Conservation (phyloP, 1,140 invertebrate genomes). For the Tribolium madens region DNA sequence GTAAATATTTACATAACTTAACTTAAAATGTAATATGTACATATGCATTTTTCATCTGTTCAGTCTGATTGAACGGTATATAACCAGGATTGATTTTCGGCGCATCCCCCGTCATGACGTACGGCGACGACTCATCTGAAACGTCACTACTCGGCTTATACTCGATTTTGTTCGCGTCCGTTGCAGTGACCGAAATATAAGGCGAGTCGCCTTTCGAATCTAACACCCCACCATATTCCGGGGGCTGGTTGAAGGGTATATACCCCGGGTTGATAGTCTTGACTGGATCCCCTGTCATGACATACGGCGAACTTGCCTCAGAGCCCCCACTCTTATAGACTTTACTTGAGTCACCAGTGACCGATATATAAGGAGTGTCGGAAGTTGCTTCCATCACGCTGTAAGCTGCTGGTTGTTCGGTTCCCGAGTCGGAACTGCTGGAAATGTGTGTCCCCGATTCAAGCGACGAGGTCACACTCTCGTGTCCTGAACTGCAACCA, state of each 20-base stretch:
- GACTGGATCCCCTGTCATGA: constrained; percentile 35
- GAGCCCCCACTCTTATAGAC: background rate
- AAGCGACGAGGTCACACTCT: constrained; percentile 71
- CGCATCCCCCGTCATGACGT: constrained; percentile 48
- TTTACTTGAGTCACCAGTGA: background rate
- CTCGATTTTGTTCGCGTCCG: background rate
- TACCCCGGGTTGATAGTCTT: constrained; percentile 47
- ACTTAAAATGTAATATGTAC: constrained; percentile 19
- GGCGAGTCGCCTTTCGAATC: constrained; percentile 3
- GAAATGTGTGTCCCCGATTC: constrained; percentile 70
- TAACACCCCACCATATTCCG: background rate
- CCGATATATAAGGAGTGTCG: constrained; percentile 19
- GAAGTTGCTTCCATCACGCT: constrained; percentile 22
- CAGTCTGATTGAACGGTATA: constrained; percentile 44
- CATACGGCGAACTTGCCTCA: constrained; percentile 28
- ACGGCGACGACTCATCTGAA: constrained; percentile 41
- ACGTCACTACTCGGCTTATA: background rate
- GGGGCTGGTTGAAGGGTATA: constrained; percentile 42
- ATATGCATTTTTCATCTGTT: background rate
- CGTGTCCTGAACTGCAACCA: constrained; percentile 71
- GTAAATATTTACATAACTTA: constrained; percentile 17
- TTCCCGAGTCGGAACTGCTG: constrained; percentile 61
- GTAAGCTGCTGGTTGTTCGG: constrained; percentile 54
- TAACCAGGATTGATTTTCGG: constrained; percentile 49
- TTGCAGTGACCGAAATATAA: constrained; percentile 24